Evolutionary conservation across 1,140 invertebrate genomes (phyloP), one percentile per base, ranked within the genome.

Genomic region (Nylanderia fulva): DNA sequence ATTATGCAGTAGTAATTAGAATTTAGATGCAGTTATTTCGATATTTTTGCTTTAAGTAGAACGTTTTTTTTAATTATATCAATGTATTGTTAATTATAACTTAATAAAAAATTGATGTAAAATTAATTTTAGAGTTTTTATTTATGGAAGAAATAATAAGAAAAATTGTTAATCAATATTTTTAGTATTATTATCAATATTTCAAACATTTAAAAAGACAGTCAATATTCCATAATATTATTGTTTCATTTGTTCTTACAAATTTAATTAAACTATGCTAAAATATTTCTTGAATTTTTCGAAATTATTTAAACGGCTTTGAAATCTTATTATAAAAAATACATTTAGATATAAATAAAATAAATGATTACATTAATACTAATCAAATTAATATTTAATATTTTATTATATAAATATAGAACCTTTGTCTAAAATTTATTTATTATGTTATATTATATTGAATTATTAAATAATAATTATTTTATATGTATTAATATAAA

Each of bases 201-300:
- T 66, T 15, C 5, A 45, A 68, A 45, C 2, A 48, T 4, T 11
- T 11, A 9, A 42, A 42, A 42, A 48, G 5, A 48, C 15, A 48
- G 3, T 48, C 15, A 48, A 4, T 15, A 45, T 42, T 68, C 39
- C 13, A 0, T 27, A 24, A 52, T n/a, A 11, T 33, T 71, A 13
- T 69, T 11, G 9, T 52, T 54, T 71, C 1, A 11, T 13, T 69
- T 48, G 15, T 48, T 29, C 15, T 48, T n/a, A 18, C 24, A 69
- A 18, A 69, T 29, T 24, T 42, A 42, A 13, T 42, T 24, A 5
- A 63, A 21, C 11, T 24, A 11, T 39, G 8, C 39, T n/a, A 21
- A 64, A 66, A 24, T 39, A 27, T 71, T 71, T 71, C 0, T n/a
- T 71, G 2, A 71, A 52, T 71, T 18, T 69, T n/a, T n/a, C 7